Base-by-base conservation (phyloP, 2,797 vertebrate species). In the Sebastes oblongus region DNA sequence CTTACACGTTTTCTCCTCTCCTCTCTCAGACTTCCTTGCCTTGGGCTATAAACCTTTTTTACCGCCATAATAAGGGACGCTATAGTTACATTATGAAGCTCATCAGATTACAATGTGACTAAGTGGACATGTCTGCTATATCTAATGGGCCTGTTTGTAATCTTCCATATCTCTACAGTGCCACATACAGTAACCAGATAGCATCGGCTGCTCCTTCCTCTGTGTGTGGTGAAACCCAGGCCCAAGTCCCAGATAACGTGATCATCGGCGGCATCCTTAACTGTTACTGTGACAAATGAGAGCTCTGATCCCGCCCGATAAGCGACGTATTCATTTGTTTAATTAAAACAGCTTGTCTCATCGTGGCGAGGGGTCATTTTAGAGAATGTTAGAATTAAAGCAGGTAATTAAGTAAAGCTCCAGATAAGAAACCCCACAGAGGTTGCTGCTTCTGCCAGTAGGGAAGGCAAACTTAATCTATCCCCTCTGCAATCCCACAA, bases 361-460 rank as follows among this genome's bases (percentile, higher is more conserved):
- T 96, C 54, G 87, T 96, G 93, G 96, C 93, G 92, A 96, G 94
- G 95, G 96, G 96, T 97, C 96, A 97, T 97, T 98, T 96, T 94
- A 93, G 94, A 96, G 96, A 97, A 96, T 96, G 95, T 95, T 96
- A 95, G 97, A 98, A 98, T 97, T 97, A 97, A 98, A 98, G 96
- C 94, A 97, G 95, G 95, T 97, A 99, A 98, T 99, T 99, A 98
- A 97, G 95, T 96, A 95, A 96, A 96, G 93, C 95, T 95, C 94
- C 94, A 96, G 96, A 97, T 98, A 98, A 98, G 97, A 94, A 90
- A 96, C 94, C 95, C 96, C 96, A 96, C 95, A 93, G 93, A 94
- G 95, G 94, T 93, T 94, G 93, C 93, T 94, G 91, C 93, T 91
- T 93, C 93, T 92, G 93, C 92, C 91, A 89, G 92, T 92, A 94